Percentiles rank a stretch among this genome's conserved stretches.
phyloP scores from a whole-genome alignment of 23 tunicate genomes.

The Halocynthia aurantium region DNA sequence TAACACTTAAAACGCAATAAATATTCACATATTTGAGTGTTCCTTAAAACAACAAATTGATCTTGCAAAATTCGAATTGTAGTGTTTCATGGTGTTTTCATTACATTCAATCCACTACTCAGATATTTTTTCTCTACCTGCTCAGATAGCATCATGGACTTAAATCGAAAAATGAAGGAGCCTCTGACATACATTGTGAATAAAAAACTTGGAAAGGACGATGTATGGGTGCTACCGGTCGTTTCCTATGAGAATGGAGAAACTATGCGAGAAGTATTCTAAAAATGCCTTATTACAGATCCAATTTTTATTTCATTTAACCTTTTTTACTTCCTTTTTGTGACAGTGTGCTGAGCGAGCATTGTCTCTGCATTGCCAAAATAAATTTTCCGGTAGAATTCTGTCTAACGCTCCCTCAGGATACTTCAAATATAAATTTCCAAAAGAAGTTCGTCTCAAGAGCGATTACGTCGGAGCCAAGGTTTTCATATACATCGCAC shows the following conservation, averaged over 20 bases:
- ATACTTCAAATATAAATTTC: constrained; percentile 82
- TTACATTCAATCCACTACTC: too few relatives aligned
- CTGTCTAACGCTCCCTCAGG: constrained; percentile 77
- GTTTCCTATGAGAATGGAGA: constrained; percentile 31
- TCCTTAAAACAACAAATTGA: too few relatives aligned
- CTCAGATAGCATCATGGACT: not conserved
- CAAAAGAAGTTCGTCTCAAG: constrained; percentile 55
- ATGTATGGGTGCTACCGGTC: constrained; percentile 74
- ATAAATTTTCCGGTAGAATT: constrained; percentile 14
- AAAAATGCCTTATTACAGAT: not conserved
- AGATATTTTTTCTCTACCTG: not conserved
- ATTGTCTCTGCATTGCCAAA: constrained; percentile 11
- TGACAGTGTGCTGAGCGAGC: constrained; percentile 65
- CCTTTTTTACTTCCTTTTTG: not conserved
- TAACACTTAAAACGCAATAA: too few relatives aligned
- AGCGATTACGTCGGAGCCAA: constrained; percentile 44
- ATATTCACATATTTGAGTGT: too few relatives aligned
- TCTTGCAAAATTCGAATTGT: too few relatives aligned
- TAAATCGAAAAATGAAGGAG: constrained; percentile 43
- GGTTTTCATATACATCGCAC: constrained; percentile 63
- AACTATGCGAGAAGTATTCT: constrained; percentile 55
- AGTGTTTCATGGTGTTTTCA: too few relatives aligned
- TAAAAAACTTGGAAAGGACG: constrained; percentile 69
- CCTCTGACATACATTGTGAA: constrained; percentile 38
- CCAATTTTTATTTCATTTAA: not conserved